Percentiles rank a stretch among this genome's conserved stretches.
phyloP scores from a whole-genome alignment of 2,888 invertebrate species.

The Myopa tessellatipennis region DNA sequence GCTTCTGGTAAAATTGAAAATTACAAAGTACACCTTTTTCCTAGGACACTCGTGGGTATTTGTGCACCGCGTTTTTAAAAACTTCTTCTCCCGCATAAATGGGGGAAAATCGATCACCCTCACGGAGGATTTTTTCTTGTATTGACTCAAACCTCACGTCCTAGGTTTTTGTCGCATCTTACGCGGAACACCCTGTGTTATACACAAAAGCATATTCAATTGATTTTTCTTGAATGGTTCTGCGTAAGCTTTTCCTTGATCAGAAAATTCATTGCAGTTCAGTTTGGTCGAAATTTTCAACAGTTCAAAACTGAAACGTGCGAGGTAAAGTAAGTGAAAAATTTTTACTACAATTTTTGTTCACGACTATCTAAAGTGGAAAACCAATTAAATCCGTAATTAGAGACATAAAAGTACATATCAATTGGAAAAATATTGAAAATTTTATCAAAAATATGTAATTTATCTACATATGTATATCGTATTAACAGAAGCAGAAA shows the following conservation, averaged over 20 bases:
- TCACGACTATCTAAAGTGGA: not conserved
- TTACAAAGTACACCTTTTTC: no score
- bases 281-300: constrained; percentile 43
- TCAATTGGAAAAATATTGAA: not conserved
- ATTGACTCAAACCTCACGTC: no score
- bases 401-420: not conserved
- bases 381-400: not conserved
- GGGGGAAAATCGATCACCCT: no score
- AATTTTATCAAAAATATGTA: not conserved
- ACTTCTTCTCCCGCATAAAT: no score
- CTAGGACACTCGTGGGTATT: no score
- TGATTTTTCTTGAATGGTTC: not conserved
- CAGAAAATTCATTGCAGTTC: constrained; percentile 34
- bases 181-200: no score
- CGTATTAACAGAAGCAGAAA: not conserved
- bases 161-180: no score
- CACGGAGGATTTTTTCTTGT: no score
- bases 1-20: no score
- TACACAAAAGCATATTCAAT: constrained; percentile 16
- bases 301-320: constrained; percentile 40
- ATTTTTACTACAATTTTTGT: not conserved
- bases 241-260: constrained; percentile 6
- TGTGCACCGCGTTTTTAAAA: no score
- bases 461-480: not conserved
- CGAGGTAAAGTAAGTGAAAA: constrained; percentile 21